These are phyloP conservation scores for Takifugu ocellatus DNA, from an alignment of 2,797 vertebrate genomes.

Conservation along the genomic window DNA sequence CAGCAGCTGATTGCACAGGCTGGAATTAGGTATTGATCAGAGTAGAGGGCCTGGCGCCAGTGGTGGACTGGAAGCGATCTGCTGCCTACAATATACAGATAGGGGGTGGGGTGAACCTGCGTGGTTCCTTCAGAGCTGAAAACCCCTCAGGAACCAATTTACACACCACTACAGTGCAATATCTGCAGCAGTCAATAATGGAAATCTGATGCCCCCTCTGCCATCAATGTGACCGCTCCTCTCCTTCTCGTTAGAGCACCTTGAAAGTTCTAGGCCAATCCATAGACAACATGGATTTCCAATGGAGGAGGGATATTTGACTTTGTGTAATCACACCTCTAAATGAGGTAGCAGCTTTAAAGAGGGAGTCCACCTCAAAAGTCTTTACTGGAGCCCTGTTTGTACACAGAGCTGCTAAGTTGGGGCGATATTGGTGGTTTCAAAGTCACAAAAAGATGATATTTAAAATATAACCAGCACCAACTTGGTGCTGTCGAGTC, in stretches of 20 bases:
- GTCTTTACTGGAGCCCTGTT: neutral
- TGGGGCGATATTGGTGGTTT: no score
- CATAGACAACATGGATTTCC: slow-evolving; percentile 74
- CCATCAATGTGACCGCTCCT: slow-evolving; percentile 86
- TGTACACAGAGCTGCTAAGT: no score
- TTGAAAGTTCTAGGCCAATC: slow-evolving; percentile 82
- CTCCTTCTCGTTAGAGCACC: slow-evolving; percentile 86
- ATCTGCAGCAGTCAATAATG: slow-evolving; percentile 98
- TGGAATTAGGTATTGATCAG: slow-evolving; percentile 99
- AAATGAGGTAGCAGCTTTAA: slow-evolving; percentile 38
- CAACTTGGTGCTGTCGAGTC: no score
- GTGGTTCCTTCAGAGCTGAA: slow-evolving; percentile 82
- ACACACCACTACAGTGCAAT: slow-evolving; percentile 92
- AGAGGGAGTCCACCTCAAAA: slow-evolving; percentile 4
- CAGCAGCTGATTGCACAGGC: slow-evolving; percentile 86
- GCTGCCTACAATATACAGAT: slow-evolving; percentile 87
- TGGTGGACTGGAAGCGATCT: slow-evolving; percentile 87
- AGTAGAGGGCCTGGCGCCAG: slow-evolving; percentile 80
- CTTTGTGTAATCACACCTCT: slow-evolving; percentile 69
- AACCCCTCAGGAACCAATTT: slow-evolving; percentile 99
- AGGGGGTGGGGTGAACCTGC: slow-evolving; percentile 76
- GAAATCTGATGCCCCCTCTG: slow-evolving; percentile 91
- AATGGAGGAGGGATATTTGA: slow-evolving; percentile 65
- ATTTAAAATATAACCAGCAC: no score
- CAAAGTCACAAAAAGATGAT: no score